phyloP scores from a whole-genome alignment of 2,113 vertebrate species.

The Myrmecobius fasciatus region DNA sequence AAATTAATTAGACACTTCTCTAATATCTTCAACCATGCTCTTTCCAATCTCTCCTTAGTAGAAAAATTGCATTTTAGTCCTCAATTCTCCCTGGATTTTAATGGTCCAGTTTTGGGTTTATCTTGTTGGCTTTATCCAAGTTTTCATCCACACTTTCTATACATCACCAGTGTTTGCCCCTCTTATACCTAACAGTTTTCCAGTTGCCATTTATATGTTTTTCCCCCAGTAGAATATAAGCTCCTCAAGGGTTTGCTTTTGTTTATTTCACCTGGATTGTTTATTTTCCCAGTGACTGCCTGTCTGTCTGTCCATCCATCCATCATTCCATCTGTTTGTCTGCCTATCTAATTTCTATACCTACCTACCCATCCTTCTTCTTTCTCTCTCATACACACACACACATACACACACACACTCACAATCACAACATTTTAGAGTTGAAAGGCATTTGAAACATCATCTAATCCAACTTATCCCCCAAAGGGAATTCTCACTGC shows the following conservation, averaged over 20 bases:
- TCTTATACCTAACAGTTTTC: background rate
- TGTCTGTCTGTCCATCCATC: background rate
- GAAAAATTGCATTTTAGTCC: too few relatives aligned
- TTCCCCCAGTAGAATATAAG: background rate
- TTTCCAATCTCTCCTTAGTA: too few relatives aligned
- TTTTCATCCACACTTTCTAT: background rate
- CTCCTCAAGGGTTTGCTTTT: background rate
- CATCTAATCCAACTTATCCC: too few relatives aligned
- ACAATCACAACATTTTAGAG: background rate
- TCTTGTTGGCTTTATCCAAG: background rate
- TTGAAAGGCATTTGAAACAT: too few relatives aligned
- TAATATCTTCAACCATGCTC: too few relatives aligned
- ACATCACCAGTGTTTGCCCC: background rate
- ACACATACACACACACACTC: background rate
- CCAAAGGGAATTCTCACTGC: too few relatives aligned
- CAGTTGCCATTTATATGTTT: background rate
- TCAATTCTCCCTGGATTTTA: too few relatives aligned
- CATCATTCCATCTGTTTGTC: background rate
- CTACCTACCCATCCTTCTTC: background rate
- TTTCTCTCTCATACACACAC: too few relatives aligned
- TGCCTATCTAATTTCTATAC: background rate
- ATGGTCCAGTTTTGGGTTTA: too few relatives aligned
- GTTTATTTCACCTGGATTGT: background rate
- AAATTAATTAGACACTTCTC: too few relatives aligned
- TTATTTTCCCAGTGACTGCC: background rate